Base-by-base conservation (phyloP, 2,888 invertebrate species). In the Heteropelma amictum region DNA sequence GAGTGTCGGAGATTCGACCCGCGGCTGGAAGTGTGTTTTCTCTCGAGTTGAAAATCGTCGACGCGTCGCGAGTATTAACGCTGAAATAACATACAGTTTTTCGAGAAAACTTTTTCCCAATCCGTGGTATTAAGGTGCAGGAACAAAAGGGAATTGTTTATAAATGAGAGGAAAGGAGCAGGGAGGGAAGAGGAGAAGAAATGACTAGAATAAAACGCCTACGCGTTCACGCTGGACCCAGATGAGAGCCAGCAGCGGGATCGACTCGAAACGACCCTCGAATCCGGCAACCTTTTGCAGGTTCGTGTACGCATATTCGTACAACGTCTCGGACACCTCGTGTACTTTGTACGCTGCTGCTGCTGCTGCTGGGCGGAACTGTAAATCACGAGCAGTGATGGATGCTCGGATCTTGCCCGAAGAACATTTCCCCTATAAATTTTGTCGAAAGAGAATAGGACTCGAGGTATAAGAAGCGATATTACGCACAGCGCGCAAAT, bases 301-400 rank as follows among this genome's bases (percentile, higher is more conserved):
- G 40, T 40, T 28, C 35, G 30, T 68, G 33, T 69, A 67, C 64
- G 58, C 54, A 45, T 58, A 33, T 49, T 45, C 6, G 40, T 53
- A 53, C 10, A 23, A 26, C 26, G 47, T n/a, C 12, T 28, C 21
- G 21, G 45, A 61, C 10, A 30, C 21, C 19, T 47, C 5, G 30
- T 21, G 53, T 51, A 30, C 61, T 56, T 51, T 38, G n/a, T n/a
- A n/a, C n/a, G n/a, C n/a, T n/a, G n/a, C n/a, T n/a, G n/a, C n/a
- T n/a, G n/a, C n/a, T n/a, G 54, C 80, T 77, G 61, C 73, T 45
- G 35, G 67, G 77, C 71, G 79, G 76, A 80, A 78, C 76, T 79
- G 78, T 86, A 84, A 86, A 86, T 87, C 85, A 87, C 84, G 78
- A 58, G 45, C 76, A n/a, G 78, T 83, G 84, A 85, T 84, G 82